Conservation (phyloP, 1,140 invertebrate species). For the Papilio dardanus region DNA sequence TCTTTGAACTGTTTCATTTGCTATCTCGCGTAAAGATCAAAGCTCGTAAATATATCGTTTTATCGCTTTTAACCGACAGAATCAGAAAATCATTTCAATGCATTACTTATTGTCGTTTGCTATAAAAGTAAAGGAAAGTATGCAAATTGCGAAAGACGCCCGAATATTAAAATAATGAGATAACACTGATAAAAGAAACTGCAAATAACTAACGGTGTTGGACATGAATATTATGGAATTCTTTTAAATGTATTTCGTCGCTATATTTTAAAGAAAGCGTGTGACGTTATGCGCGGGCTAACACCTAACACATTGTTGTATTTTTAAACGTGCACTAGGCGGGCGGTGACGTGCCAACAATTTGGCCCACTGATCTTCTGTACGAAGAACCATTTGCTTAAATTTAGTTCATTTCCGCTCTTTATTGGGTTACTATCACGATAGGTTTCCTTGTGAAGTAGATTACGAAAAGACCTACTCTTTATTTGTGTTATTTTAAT, state of each 20-base stretch:
- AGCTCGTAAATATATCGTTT: neutral
- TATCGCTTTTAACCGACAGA: neutral
- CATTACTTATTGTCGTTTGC: neutral
- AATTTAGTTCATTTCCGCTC: constrained; percentile 42
- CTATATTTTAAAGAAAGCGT: neutral
- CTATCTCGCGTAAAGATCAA: neutral
- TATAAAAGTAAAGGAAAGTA: neutral
- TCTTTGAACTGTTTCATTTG: neutral
- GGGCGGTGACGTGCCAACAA: constrained; percentile 69
- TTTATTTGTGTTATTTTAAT: neutral
- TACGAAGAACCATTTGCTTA: constrained; percentile 44
- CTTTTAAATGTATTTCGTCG: neutral
- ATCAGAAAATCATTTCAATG: neutral
- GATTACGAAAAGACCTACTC: neutral
- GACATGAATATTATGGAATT: neutral
- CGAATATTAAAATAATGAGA: neutral
- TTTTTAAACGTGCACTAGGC: constrained; percentile 40
- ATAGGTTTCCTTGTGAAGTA: neutral
- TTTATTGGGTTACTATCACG: constrained; percentile 18
- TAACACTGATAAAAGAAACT: neutral
- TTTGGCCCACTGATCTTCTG: constrained; percentile 69
- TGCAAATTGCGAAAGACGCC: neutral
- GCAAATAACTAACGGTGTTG: neutral
- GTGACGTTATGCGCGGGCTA: constrained; percentile 40
- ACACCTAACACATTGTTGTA: constrained; percentile 47